phyloP scores from a whole-genome alignment of 2,888 invertebrate genomes.

The Helicoverpa assulta region DNA sequence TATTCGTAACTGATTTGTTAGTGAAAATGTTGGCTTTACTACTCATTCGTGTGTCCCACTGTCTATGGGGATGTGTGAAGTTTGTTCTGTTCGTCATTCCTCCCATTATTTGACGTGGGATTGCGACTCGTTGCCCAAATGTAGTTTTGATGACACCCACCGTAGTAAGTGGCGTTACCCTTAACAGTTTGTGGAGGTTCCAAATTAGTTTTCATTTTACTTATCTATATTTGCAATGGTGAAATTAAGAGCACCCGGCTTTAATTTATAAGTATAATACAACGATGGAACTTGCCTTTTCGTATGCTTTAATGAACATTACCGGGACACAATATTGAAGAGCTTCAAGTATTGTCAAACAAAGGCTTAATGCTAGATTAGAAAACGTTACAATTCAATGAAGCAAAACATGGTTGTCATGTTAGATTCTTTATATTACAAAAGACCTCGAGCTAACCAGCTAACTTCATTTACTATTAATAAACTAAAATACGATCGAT shows the following conservation, averaged over 20 bases:
- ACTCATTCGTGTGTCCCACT: constrained; percentile 63
- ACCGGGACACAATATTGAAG: background rate
- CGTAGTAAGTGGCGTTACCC: constrained; percentile 74
- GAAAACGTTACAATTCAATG: background rate
- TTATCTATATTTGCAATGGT: constrained; percentile 20
- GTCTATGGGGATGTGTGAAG: constrained; percentile 75
- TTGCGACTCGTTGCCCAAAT: constrained; percentile 81
- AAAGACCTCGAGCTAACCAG: background rate
- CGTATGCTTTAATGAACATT: too few species aligned
- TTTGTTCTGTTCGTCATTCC: constrained; percentile 84
- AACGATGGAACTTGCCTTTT: too few species aligned
- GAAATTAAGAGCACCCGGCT: background rate
- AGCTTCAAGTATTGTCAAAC: background rate
- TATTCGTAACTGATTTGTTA: background rate
- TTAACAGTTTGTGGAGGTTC: constrained; percentile 64
- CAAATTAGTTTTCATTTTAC: constrained; percentile 65
- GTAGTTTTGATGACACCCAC: constrained; percentile 83
- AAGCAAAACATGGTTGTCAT: background rate
- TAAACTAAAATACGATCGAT: constrained; percentile 68
- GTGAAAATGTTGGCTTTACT: constrained; percentile 25
- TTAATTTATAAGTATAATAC: background rate
- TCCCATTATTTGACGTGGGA: constrained; percentile 86
- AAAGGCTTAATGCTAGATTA: background rate
- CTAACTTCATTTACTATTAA: constrained; percentile 55
- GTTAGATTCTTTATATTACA: constrained; percentile 18